phyloP scores from a whole-genome alignment of 2,888 invertebrate genomes.

The Sinhomidia bicolor region DNA sequence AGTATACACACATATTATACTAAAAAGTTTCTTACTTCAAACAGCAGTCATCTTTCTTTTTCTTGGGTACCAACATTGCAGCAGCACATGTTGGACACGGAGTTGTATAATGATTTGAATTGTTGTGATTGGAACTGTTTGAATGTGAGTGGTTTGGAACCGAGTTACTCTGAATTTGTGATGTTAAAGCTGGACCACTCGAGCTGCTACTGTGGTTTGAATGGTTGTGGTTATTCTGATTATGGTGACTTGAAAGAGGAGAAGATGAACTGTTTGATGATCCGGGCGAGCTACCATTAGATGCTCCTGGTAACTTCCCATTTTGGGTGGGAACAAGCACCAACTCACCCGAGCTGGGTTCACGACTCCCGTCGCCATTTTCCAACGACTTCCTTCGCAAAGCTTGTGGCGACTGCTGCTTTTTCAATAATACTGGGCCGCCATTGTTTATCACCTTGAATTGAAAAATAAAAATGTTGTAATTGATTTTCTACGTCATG shows the following conservation, averaged over 20 bases:
- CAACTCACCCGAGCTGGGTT: constrained; percentile 72
- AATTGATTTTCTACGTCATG: too few species aligned
- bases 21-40: constrained; percentile 76
- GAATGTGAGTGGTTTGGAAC: constrained; percentile 71
- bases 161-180: constrained; percentile 71
- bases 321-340: constrained; percentile 73
- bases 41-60: constrained; percentile 80
- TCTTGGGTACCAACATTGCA: constrained; percentile 75
- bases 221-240: constrained; percentile 77
- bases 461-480: background rate
- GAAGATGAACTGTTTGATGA: constrained; percentile 72
- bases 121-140: constrained; percentile 76
- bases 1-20: too few species aligned
- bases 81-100: constrained; percentile 77
- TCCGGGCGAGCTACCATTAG: constrained; percentile 68
- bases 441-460: constrained; percentile 78
- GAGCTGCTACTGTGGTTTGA: constrained; percentile 74
- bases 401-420: constrained; percentile 77
- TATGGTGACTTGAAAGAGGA: constrained; percentile 73
- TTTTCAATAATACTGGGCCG: constrained; percentile 79
- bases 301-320: constrained; percentile 74
- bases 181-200: constrained; percentile 64
- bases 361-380: constrained; percentile 75
- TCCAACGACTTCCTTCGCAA: constrained; percentile 78
- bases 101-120: constrained; percentile 73